Conservation (phyloP, 1,140 invertebrate genomes). For the Zaprionus africanus region DNA sequence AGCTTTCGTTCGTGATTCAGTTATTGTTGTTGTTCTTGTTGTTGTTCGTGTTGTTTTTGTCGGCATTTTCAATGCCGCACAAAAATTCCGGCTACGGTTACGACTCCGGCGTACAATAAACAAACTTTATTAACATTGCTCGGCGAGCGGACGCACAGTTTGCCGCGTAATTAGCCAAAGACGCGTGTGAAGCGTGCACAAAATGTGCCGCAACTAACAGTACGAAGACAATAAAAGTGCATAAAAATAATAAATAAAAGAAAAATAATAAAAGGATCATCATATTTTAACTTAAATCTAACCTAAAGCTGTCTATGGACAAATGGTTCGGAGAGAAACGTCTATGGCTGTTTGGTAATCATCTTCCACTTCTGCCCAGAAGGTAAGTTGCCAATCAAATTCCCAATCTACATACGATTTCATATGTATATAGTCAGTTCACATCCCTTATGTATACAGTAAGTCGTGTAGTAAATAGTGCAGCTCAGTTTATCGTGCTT, state of each 20-base stretch:
- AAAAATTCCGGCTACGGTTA: slow-evolving; percentile 69
- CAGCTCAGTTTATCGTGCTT: background rate
- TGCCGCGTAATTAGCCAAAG: slow-evolving; percentile 48
- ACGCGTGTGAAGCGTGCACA: slow-evolving; percentile 48
- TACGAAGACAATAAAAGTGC: background rate
- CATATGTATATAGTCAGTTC: background rate
- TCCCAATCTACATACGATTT: background rate
- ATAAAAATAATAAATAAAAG: slow-evolving; percentile 4
- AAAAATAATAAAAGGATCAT: background rate
- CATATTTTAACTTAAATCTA: background rate
- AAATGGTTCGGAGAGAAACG: slow-evolving; percentile 94
- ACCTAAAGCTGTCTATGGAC: slow-evolving; percentile 88
- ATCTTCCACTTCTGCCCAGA: slow-evolving; percentile 91
- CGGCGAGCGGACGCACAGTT: slow-evolving; percentile 56
- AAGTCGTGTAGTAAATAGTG: background rate
- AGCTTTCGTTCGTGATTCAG: background rate
- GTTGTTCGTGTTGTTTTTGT: slow-evolving; percentile 30
- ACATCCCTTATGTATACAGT: background rate
- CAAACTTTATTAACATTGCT: slow-evolving; percentile 75
- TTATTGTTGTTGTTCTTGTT: background rate
- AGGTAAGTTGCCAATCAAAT: slow-evolving; percentile 86
- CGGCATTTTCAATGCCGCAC: slow-evolving; percentile 72
- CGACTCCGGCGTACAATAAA: slow-evolving; percentile 63
- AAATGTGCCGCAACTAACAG: slow-evolving; percentile 38
- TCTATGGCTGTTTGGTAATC: slow-evolving; percentile 94